phyloP scores from a whole-genome alignment of 92 coral and sea anemone species.

The Pocillopora meandrina region DNA sequence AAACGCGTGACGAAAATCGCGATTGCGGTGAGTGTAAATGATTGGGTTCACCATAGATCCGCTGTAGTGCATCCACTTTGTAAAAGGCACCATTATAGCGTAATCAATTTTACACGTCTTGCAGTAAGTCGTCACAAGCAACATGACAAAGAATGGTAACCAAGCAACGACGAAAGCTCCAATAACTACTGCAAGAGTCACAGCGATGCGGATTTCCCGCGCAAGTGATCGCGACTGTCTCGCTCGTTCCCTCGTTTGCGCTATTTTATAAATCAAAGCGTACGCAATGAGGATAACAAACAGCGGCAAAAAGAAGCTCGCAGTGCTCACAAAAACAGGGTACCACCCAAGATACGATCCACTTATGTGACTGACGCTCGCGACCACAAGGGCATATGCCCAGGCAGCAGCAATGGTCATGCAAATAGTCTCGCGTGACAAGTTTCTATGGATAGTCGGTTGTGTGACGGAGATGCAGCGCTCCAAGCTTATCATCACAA shows the following conservation, averaged over 20 bases:
- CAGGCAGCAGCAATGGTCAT: constrained; percentile 74
- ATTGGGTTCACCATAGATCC: constrained; percentile 91
- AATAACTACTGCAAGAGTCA: constrained; percentile 90
- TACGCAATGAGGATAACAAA: constrained; percentile 81
- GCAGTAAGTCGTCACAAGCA: constrained; percentile 64
- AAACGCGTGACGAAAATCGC: constrained; percentile 77
- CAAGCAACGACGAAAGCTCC: constrained; percentile 86
- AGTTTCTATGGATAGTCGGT: constrained; percentile 90
- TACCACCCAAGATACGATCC: constrained; percentile 64
- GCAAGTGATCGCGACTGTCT: constrained; percentile 74
- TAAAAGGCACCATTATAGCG: constrained; percentile 51
- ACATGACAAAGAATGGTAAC: constrained; percentile 78
- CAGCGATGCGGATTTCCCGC: constrained; percentile 91
- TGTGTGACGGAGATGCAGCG: constrained; percentile 91
- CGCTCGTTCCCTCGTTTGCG: constrained; percentile 78
- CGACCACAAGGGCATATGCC: constrained; percentile 73
- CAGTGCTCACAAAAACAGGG: constrained; percentile 69
- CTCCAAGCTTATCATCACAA: constrained; percentile 88
- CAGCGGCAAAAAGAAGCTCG: constrained; percentile 81
- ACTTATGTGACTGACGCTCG: constrained; percentile 51
- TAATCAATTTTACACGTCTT: constrained; percentile 47
- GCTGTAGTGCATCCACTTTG: constrained; percentile 95
- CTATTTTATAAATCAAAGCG: constrained; percentile 76
- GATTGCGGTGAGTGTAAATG: constrained; percentile 86
- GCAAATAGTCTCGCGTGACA: constrained; percentile 63